phyloP scores from a whole-genome alignment of 2,797 vertebrate species.

The Anguilla anguilla region DNA sequence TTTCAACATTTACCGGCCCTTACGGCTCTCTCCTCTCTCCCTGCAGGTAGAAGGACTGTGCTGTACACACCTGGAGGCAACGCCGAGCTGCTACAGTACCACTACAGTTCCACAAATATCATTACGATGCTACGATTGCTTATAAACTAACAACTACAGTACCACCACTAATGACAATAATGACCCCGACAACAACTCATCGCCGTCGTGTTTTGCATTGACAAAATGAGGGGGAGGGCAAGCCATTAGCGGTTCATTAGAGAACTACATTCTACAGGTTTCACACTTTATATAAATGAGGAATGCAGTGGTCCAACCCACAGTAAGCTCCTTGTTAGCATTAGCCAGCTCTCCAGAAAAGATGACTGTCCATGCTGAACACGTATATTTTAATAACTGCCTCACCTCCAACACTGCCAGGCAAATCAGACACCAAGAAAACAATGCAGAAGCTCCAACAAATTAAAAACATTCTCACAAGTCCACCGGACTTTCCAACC shows the following conservation, averaged over 20 bases:
- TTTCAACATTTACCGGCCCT: neutral
- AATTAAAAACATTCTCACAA: neutral
- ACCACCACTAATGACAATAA: neutral
- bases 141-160: neutral
- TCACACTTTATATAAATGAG: neutral
- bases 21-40: neutral
- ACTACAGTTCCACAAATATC: neutral
- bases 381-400: neutral
- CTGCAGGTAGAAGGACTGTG: neutral
- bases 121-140: neutral
- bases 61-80: neutral
- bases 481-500: neutral
- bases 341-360: neutral
- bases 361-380: neutral
- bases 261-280: neutral
- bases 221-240: neutral
- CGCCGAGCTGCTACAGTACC: no score
- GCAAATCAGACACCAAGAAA: constrained; percentile 29
- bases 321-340: neutral
- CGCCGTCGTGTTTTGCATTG: neutral
- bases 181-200: neutral
- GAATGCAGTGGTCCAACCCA: neutral
- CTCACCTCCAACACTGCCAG: neutral
- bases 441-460: constrained; percentile 24
- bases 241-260: no score